Percentiles rank a stretch among this genome's conserved stretches.
phyloP scores from a whole-genome alignment of 2,797 vertebrate genomes.

The Acanthurus leucopareius region DNA sequence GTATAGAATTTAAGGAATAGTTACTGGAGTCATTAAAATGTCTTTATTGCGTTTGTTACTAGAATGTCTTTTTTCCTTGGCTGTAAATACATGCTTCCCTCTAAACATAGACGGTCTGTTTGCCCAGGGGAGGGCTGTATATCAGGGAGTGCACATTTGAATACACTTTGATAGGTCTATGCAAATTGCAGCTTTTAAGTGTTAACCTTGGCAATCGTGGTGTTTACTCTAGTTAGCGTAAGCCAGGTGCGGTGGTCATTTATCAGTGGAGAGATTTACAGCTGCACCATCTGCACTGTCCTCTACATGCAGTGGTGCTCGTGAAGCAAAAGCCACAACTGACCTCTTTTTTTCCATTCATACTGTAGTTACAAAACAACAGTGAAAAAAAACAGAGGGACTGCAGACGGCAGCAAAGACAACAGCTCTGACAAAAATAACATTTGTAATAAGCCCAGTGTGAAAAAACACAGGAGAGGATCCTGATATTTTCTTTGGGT shows the following conservation, averaged over 20 bases:
- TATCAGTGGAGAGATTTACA: constrained; percentile 54
- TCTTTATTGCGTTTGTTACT: neutral
- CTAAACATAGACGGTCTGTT: constrained; percentile 58
- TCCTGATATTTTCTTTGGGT: constrained; percentile 66
- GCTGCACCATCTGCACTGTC: constrained; percentile 47
- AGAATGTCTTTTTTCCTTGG: neutral
- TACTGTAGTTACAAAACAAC: neutral
- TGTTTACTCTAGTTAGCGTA: constrained; percentile 66
- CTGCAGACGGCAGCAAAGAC: constrained; percentile 37
- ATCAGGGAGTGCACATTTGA: constrained; percentile 62
- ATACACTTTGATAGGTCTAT: constrained; percentile 66
- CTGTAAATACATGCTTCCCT: neutral
- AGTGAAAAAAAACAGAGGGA: neutral
- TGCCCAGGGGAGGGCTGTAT: constrained; percentile 24
- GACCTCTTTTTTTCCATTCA: constrained; percentile 16
- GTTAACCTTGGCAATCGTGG: constrained; percentile 67
- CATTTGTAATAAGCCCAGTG: constrained; percentile 29
- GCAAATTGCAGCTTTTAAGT: constrained; percentile 75
- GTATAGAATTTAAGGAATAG: neutral
- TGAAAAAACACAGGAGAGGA: constrained; percentile 27
- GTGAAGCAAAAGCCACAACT: constrained; percentile 33
- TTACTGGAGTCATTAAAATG: neutral
- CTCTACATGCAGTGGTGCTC: constrained; percentile 21
- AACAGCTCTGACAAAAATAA: constrained; percentile 58
- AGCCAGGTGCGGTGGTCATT: constrained; percentile 74